Evolutionary conservation across 2,797 vertebrate genomes (phyloP).

Genomic region (Dermochelys coriacea): DNA sequence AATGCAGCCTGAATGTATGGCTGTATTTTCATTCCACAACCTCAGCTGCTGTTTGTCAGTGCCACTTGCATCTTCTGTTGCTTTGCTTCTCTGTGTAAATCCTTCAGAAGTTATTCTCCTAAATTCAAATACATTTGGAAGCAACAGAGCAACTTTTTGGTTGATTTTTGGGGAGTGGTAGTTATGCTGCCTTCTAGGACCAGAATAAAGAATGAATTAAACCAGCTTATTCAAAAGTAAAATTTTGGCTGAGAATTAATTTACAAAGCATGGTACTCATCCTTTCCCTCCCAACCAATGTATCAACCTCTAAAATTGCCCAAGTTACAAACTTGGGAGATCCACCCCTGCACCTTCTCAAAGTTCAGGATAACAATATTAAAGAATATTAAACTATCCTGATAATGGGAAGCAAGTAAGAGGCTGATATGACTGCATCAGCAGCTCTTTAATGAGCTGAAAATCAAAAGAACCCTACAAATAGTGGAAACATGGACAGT

Average conservation of each 20-base stretch:
- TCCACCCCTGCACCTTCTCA: neutral
- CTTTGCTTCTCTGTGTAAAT: neutral
- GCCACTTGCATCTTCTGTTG: neutral
- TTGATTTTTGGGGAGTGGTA: neutral
- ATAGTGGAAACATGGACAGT: too few relatives aligned
- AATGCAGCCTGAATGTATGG: neutral
- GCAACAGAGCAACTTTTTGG: neutral
- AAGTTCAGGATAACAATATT: too few relatives aligned
- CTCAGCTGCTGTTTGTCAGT: neutral
- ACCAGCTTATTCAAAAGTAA: neutral
- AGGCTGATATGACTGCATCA: too few relatives aligned
- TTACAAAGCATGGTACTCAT: neutral
- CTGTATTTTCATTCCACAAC: neutral
- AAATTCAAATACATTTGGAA: neutral
- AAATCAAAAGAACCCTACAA: too few relatives aligned
- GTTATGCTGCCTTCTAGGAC: neutral
- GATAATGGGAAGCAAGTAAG: too few relatives aligned
- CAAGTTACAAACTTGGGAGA: conserved; percentile 8
- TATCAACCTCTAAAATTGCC: conserved; percentile 25
- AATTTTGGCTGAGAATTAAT: neutral
- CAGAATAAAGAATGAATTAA: neutral
- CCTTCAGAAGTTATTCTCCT: neutral
- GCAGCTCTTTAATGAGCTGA: too few relatives aligned
- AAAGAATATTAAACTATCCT: too few relatives aligned
- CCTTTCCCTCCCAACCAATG: neutral